Percentiles rank a stretch among this genome's conserved stretches.
Conservation (phyloP, 2,888 invertebrate species). For the Melinaea menophilus region DNA sequence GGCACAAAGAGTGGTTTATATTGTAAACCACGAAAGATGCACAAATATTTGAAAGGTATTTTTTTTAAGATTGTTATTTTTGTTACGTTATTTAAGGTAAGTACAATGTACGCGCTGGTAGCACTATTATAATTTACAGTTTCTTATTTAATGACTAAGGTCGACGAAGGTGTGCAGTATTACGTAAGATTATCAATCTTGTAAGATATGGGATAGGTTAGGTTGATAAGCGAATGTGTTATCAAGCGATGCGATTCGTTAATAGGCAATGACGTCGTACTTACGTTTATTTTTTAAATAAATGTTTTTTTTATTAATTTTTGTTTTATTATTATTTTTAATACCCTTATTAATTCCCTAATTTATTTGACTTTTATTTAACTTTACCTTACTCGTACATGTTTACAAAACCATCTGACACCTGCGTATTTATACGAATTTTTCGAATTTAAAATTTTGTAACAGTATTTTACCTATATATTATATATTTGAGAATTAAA, state of each 20-base stretch:
- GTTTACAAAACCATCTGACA: constrained; percentile 6
- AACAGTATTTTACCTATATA: constrained; percentile 27
- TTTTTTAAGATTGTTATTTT: constrained; percentile 11
- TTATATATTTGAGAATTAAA: constrained; percentile 24
- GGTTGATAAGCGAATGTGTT: neutral
- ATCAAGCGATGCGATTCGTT: constrained; percentile 1
- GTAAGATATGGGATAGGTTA: constrained; percentile 8
- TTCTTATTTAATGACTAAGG: neutral
- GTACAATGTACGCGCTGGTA: constrained; percentile 23
- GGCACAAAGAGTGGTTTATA: constrained; percentile 12
- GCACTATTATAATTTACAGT: constrained; percentile 14
- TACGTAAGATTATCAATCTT: constrained; percentile 16
- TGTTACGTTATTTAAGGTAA: constrained; percentile 12
- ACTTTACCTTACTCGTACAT: neutral
- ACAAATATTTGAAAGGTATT: constrained; percentile 12
- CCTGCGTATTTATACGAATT: constrained; percentile 15
- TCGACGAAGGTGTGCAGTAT: constrained; percentile 18
- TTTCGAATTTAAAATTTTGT: constrained; percentile 49
- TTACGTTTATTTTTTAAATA: constrained; percentile 43
- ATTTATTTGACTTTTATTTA: too few species aligned
- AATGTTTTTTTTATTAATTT: constrained; percentile 40
- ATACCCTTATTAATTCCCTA: neutral
- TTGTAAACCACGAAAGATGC: constrained; percentile 9
- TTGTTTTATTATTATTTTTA: constrained; percentile 3
- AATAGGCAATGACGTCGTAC: constrained; percentile 39